A percentile compares a stretch with the other conserved stretches of the same genome.
These are phyloP conservation scores for Pangasianodon hypophthalmus DNA, from an alignment of 2,113 vertebrate species.

Conservation along the genomic window DNA sequence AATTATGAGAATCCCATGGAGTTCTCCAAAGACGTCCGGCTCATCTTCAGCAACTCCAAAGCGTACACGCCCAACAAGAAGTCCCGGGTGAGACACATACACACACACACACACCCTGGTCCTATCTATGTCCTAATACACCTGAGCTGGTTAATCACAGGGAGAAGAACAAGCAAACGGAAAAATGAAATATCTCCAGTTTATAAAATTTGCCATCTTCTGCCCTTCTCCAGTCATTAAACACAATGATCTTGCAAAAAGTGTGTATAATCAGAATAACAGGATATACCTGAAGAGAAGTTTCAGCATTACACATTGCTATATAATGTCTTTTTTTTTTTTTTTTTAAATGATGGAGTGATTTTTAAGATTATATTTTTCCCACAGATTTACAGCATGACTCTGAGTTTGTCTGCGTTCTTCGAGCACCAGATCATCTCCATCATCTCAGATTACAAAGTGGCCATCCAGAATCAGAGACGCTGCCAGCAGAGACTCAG, in stretches of 20 bases:
- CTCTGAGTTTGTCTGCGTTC: conserved; percentile 91
- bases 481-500: conserved; percentile 77
- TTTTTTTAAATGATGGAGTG: not conserved
- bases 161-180: no score
- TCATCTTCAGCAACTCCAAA: conserved; percentile 98
- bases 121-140: not conserved
- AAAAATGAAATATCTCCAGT: no score
- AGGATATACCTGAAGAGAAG: no score
- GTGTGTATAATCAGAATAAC: no score
- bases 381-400: conserved; percentile 93
- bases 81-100: conserved; percentile 81
- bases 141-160: no score
- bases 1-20: conserved; percentile 94
- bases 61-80: conserved; percentile 99
- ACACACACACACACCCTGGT: not conserved
- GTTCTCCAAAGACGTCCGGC: conserved; percentile 92
- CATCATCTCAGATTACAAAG: conserved; percentile 92
- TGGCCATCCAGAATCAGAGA: conserved; percentile 85
- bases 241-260: no score
- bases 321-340: no score
- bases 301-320: no score
- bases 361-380: not conserved
- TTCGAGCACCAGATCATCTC: conserved; percentile 91
- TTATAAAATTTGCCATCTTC: no score
- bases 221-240: no score